Conservation (phyloP, 1,140 invertebrate species). For the Caerostris extrusa region DNA sequence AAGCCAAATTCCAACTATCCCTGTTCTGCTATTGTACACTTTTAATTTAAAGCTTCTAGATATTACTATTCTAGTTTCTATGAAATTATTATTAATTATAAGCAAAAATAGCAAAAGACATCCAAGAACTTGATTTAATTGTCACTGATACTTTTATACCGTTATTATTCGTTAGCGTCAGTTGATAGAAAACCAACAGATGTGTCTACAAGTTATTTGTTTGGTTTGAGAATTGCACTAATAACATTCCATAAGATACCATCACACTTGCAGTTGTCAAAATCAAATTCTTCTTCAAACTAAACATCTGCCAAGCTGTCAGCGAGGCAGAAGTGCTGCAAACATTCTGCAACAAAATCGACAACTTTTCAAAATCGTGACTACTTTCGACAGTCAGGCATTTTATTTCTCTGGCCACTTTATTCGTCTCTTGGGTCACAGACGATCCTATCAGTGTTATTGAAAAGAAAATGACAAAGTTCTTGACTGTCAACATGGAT, state of each 20-base stretch:
- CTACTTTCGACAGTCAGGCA: neutral
- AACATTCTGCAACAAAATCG: conserved; percentile 54
- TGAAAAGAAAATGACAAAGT: conserved; percentile 39
- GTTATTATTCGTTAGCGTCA: no score
- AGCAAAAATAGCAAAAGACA: no score
- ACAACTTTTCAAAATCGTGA: conserved; percentile 30
- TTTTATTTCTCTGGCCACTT: neutral
- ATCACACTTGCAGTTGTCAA: conserved; percentile 61
- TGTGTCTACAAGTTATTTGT: neutral
- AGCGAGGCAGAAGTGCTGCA: neutral
- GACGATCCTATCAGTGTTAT: conserved; percentile 47
- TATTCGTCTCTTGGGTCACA: conserved; percentile 3
- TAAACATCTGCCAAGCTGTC: conserved; percentile 72
- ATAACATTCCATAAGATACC: conserved; percentile 59
- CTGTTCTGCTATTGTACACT: no score
- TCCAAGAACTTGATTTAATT: no score
- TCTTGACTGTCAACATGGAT: conserved; percentile 49
- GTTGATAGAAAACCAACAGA: no score
- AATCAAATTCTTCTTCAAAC: conserved; percentile 50
- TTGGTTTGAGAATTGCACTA: conserved; percentile 69
- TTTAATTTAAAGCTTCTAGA: no score
- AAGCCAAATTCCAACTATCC: no score
- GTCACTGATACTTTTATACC: no score
- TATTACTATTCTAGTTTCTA: no score
- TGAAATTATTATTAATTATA: no score